Evolutionary conservation across 37 sponge, comb jelly and placozoan genomes (phyloP).

Genomic region (Cliona cf. orientalis): DNA sequence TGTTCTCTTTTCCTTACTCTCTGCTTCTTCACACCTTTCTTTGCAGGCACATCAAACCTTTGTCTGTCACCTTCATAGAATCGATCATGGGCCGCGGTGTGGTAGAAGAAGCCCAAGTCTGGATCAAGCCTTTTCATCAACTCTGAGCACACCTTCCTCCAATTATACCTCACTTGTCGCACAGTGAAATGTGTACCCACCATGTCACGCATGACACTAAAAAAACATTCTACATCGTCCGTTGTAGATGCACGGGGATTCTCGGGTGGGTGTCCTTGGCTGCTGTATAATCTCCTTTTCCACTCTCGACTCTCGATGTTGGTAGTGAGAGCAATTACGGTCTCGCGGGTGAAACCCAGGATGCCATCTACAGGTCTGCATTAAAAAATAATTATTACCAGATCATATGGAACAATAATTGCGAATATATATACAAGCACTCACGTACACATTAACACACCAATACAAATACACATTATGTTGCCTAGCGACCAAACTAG

Average conservation of each 20-base stretch:
- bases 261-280: not conserved
- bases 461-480: no score
- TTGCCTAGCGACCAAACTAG: no score
- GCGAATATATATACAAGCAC: no score
- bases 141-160: slow-evolving; percentile 19
- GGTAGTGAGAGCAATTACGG: slow-evolving; percentile 17
- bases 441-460: no score
- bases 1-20: slow-evolving; percentile 12
- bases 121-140: slow-evolving; percentile 24
- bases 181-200: slow-evolving; percentile 21
- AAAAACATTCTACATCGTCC: slow-evolving; percentile 49
- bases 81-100: slow-evolving; percentile 24
- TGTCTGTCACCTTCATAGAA: slow-evolving; percentile 24
- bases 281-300: not conserved
- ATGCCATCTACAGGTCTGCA: not conserved
- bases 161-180: not conserved
- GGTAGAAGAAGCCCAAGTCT: slow-evolving; percentile 17
- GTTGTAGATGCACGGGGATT: slow-evolving; percentile 49
- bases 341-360: slow-evolving; percentile 35
- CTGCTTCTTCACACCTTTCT: not conserved
- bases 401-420: no score
- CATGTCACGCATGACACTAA: slow-evolving; percentile 13
- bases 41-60: not conserved
- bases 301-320: slow-evolving; percentile 38
- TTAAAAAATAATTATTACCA: no score